These are phyloP conservation scores for Coregonus ussuriensis DNA, from an alignment of 2,797 vertebrate species.

Conservation along the genomic window DNA sequence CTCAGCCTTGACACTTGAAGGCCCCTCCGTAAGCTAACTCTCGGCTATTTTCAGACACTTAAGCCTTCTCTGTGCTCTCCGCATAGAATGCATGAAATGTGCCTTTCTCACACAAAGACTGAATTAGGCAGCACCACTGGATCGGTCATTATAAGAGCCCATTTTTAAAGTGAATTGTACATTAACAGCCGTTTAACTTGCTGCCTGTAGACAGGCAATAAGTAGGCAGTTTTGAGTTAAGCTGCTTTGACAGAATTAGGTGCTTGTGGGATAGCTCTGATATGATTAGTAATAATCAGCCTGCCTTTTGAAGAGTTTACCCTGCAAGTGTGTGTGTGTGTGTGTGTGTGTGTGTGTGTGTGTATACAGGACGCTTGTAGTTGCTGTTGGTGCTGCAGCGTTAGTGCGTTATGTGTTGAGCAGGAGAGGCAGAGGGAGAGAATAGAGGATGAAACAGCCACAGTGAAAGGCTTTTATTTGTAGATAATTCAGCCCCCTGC, in stretches of 20 bases:
- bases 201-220: not conserved
- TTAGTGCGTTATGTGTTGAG: not conserved
- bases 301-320: slow-evolving; percentile 47
- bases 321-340: slow-evolving; percentile 67
- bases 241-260: slow-evolving; percentile 26
- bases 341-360: not conserved
- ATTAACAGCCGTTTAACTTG: slow-evolving; percentile 25
- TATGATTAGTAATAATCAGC: slow-evolving; percentile 7
- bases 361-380: no score
- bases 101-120: slow-evolving; percentile 47
- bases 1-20: slow-evolving; percentile 48
- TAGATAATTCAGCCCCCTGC: slow-evolving; percentile 21
- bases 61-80: slow-evolving; percentile 46
- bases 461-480: slow-evolving; percentile 23
- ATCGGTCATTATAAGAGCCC: slow-evolving; percentile 34
- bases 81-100: slow-evolving; percentile 59
- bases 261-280: slow-evolving; percentile 50
- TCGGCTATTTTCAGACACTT: slow-evolving; percentile 67
- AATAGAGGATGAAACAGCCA: not conserved
- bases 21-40: slow-evolving; percentile 51
- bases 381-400: slow-evolving; percentile 11
- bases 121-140: slow-evolving; percentile 33
- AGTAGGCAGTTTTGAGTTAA: slow-evolving; percentile 19
- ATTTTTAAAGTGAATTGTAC: slow-evolving; percentile 45
- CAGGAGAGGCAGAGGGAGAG: not conserved